Base-by-base conservation (phyloP, 2,797 vertebrate genomes). In the Poeciliopsis gracilis region DNA sequence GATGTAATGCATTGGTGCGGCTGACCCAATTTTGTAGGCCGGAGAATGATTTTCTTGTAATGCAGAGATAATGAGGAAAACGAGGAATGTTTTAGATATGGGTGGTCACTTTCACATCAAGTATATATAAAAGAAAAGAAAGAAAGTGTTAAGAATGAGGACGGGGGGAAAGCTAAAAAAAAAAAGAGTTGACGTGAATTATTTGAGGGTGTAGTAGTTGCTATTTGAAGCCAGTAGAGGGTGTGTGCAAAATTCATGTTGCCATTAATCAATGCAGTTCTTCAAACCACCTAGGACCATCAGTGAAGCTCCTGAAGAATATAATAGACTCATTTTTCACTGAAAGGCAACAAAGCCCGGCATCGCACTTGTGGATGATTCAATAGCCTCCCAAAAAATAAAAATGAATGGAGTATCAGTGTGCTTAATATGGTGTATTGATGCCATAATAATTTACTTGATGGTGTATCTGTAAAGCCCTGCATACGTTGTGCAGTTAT, bases 201-300 rank as follows among this genome's bases (percentile, higher is more conserved):
- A 91, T 91, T 87, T 83, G 82, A 91, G 75, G 75, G 72, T 67
- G 83, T 87, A 90, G 91, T 86, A 92, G 90, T 92, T 89, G 81
- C 88, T 89, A 89, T 91, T 90, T 90, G 87, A 91, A 88, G 85
- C 89, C 92, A 92, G 92, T 92, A 92, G 91, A 91, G 89, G 92
- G 90, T 91, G 89, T 93, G 86, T 89, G 91, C 87, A 88, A 93
- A 95, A 91, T 88, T 90, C 89, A 92, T 91, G 86, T 86, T 84
- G 84, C 79, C 84, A 92, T 94, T 92, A 91, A 93, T 94, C 90
- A 92, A 84, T 77, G 75, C 84, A 82, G 88, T 91, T 84, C 83
- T 88, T 93, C 84, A 89, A 93, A 89, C 86, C 91, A 91, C 90
- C 86, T 45, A 88, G 86, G 88, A 92, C 88, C 88, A 90, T 90